Evolutionary conservation across 2,888 invertebrate genomes (phyloP), one percentile per base, ranked within the genome.

Genomic region (Acleris laterana): DNA sequence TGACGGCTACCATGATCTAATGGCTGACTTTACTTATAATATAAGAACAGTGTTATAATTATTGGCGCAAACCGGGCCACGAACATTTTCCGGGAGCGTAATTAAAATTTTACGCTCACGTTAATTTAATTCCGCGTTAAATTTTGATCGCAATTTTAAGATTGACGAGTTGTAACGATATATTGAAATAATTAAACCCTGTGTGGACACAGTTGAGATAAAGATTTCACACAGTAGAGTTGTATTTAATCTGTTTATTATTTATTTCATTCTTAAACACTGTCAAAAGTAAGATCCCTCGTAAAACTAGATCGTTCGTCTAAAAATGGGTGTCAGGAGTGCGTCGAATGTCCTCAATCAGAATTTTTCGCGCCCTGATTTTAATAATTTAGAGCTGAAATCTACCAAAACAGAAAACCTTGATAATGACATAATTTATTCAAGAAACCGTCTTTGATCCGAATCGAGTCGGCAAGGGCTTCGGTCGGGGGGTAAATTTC

Each of bases 391-490:
- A 50, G 28, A 42, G n/a, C 42, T 55, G 60, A 65, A 61, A 61
- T 65, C 60, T 60, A 60, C 44, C 60, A 56, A 61, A 65, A 65
- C 55, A 61, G 60, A 61, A 61, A 61, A 65, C 55, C 55, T 61
- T 60, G 60, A 61, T 65, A 61, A 65, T 56, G 65, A 65, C 25
- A 60, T 65, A 65, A 65, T 65, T 65, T 61, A 61, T 65, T 65
- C 60, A 65, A 65, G 65, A 42, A 61, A 65, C 50, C n/a, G 44
- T 51, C 65, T 65, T 65, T 65, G 60, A 65, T 65, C 60, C 51
- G 60, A 61, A 60, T 28, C 52, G 59, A 55, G 55, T 51, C 44
- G 19, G 55, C 49, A 53, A 63, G 32, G 60, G 50, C 60, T 64
- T 53, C 32, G 17, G 53, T 28, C 42, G 13, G 44, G 42, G 13